Conservation (phyloP, 2,797 vertebrate species). For the Morelia viridis region DNA sequence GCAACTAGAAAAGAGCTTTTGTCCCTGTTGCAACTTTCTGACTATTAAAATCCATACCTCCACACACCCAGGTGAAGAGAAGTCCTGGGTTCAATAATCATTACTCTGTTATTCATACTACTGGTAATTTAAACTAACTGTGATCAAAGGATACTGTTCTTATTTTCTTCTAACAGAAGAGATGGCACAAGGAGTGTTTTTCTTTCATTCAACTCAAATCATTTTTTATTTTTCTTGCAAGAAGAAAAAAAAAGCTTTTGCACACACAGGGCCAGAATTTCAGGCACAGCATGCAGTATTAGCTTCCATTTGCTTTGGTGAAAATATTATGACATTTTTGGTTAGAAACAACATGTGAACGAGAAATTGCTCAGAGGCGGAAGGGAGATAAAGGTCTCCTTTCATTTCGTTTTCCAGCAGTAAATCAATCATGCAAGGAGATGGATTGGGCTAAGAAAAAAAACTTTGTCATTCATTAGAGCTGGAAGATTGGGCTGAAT, state of each 20-base stretch:
- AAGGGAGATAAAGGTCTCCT: not conserved
- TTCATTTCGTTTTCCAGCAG: not conserved
- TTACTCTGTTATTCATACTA: not conserved
- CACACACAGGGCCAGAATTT: not conserved
- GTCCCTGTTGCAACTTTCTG: fast-evolving
- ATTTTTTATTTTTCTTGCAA: not conserved
- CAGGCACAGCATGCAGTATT: not conserved
- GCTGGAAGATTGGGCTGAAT: not conserved
- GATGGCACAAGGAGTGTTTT: not conserved
- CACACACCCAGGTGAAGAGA: not conserved
- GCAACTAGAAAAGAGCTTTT: conserved; percentile 14
- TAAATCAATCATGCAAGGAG: not conserved
- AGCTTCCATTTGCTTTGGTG: not conserved
- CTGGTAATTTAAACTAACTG: not conserved
- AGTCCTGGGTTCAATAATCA: not conserved
- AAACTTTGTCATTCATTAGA: not conserved
- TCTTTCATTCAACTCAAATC: not conserved
- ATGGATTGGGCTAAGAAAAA: not conserved
- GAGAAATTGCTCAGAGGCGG: not conserved
- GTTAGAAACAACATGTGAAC: not conserved
- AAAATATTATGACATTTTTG: not conserved
- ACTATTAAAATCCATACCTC: not conserved
- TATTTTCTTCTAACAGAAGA: not conserved
- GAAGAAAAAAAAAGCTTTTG: not conserved
- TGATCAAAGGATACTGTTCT: not conserved